Percentiles rank a stretch among this genome's conserved stretches.
phyloP scores from a whole-genome alignment of 1,140 invertebrate genomes.

The Apis cerana region DNA sequence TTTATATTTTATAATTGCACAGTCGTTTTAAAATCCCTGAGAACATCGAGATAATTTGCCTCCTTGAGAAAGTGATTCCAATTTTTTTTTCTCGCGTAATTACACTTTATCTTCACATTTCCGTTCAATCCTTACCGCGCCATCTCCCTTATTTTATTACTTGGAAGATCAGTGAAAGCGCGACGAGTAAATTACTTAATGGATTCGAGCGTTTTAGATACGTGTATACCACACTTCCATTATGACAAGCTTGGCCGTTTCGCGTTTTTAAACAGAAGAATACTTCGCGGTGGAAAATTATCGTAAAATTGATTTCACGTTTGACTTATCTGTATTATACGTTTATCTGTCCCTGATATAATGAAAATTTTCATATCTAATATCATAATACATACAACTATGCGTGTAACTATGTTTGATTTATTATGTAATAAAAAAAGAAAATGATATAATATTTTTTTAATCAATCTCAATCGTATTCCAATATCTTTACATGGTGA shows the following conservation, averaged over 20 bases:
- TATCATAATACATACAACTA: too few species aligned
- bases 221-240: neutral
- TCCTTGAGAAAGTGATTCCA: neutral
- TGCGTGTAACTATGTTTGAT: too few species aligned
- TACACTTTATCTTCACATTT: neutral
- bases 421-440: too few species aligned
- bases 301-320: too few species aligned
- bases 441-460: too few species aligned
- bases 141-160: neutral
- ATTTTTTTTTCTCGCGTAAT: neutral
- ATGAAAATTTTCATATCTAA: neutral
- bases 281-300: neutral
- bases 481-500: too few species aligned
- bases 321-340: neutral
- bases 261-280: neutral
- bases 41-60: neutral
- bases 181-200: neutral
- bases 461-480: too few species aligned
- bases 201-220: neutral
- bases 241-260: neutral
- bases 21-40: neutral
- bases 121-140: neutral
- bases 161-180: constrained; percentile 10
- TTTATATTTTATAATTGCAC: too few species aligned
- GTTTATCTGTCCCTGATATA: neutral